phyloP scores from a whole-genome alignment of 2,888 invertebrate genomes.

The Invenusta paracnida region DNA sequence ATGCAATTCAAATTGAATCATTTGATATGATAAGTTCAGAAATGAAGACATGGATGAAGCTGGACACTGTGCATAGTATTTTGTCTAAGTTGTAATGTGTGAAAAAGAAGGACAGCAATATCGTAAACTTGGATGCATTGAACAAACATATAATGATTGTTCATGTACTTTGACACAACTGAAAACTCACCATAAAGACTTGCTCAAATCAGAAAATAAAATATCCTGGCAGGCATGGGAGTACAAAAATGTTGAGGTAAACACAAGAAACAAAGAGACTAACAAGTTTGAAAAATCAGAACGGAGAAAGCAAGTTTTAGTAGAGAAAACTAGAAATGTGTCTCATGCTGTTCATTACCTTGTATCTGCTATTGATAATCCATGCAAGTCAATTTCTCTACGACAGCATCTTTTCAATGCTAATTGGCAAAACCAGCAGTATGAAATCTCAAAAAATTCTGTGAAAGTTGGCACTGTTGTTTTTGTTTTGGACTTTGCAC shows the following conservation, averaged over 20 bases:
- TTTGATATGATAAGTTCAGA: not conserved
- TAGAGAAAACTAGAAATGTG: not conserved
- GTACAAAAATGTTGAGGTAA: not conserved
- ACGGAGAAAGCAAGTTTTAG: not conserved
- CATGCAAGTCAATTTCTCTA: not conserved
- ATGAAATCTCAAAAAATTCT: not conserved
- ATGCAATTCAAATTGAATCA: not conserved
- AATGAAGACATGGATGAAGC: not conserved
- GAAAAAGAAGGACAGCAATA: not conserved
- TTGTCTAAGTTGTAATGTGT: not conserved
- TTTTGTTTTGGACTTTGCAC: not conserved
- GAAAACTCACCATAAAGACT: not conserved
- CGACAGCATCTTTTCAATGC: not conserved
- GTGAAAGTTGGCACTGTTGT: not conserved
- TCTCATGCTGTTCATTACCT: not conserved
- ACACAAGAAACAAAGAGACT: not conserved
- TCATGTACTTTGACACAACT: not conserved
- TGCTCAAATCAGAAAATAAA: not conserved
- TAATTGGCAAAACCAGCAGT: not conserved
- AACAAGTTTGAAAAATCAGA: not conserved
- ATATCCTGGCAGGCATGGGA: not conserved
- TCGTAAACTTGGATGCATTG: not conserved
- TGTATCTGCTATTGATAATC: not conserved
- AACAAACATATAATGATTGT: not conserved
- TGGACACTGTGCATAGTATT: not conserved